phyloP scores from a whole-genome alignment of 2,888 invertebrate species.

The Heliconius hortense region DNA sequence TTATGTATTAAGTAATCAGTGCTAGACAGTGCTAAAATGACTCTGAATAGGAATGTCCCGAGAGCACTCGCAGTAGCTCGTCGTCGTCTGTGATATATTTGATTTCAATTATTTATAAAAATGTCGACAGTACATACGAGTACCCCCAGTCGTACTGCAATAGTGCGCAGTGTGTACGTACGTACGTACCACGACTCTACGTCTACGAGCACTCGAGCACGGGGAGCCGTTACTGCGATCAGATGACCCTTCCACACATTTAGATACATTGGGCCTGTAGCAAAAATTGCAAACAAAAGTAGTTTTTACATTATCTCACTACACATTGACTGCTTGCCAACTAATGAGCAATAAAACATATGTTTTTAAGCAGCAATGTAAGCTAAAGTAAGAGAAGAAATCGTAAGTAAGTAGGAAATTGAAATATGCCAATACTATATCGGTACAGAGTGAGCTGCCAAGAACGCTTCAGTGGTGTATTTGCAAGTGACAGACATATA shows the following conservation, averaged over 20 bases:
- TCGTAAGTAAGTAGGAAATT: not conserved
- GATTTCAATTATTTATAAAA: not conserved
- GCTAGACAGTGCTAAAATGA: not conserved
- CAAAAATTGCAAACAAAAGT: no score
- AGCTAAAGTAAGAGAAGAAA: not conserved
- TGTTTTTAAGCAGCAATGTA: constrained; percentile 13
- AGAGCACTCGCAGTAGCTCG: not conserved
- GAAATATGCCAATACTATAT: constrained; percentile 24
- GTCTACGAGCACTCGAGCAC: constrained; percentile 25
- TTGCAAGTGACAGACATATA: constrained; percentile 40
- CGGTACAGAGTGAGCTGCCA: constrained; percentile 15
- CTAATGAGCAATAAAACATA: no score
- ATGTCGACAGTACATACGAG: not conserved
- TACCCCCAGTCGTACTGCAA: no score
- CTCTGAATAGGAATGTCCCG: not conserved
- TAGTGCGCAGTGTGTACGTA: not conserved
- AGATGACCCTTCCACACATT: constrained; percentile 31
- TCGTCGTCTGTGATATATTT: not conserved
- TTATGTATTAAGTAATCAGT: no score
- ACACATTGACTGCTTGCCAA: constrained; percentile 10
- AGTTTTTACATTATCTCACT: not conserved
- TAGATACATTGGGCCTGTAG: not conserved
- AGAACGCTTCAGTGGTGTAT: constrained; percentile 30
- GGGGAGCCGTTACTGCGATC: constrained; percentile 38
- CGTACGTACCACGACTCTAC: not conserved